Evolutionary conservation across 2,113 vertebrate species (phyloP).

Genomic region (Oreotrochilus melanogaster): DNA sequence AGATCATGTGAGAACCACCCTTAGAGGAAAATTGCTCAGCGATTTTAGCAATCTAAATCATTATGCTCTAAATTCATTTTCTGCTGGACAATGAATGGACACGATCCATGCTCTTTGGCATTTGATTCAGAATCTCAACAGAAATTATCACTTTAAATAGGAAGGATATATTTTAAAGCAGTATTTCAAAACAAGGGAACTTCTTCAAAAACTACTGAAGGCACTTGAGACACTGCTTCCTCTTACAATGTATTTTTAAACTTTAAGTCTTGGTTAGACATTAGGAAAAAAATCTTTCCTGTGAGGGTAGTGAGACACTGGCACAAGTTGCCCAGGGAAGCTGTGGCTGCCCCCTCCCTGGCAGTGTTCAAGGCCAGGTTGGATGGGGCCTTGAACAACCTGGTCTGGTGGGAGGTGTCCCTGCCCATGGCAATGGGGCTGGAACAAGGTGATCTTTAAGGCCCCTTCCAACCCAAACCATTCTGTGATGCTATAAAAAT

Average conservation of each 20-base stretch:
- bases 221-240: not conserved
- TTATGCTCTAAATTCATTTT: not conserved
- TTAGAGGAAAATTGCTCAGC: not conserved
- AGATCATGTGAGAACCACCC: not conserved
- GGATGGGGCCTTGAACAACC: too few relatives aligned
- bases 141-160: not conserved
- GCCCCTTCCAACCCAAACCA: too few relatives aligned
- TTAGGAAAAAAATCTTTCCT: too few relatives aligned
- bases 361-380: too few relatives aligned
- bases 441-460: too few relatives aligned
- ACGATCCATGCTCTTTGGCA: fast-evolving
- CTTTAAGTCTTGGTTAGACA: not conserved
- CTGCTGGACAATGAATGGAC: not conserved
- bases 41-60: not conserved
- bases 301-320: too few relatives aligned
- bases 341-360: too few relatives aligned
- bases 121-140: not conserved
- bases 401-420: too few relatives aligned
- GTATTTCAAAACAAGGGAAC: not conserved
- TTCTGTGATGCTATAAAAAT: not conserved
- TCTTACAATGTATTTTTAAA: not conserved
- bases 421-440: too few relatives aligned
- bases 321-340: too few relatives aligned
- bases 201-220: not conserved
- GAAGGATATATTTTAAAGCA: not conserved